These are phyloP conservation scores for Protonemura montana DNA, from an alignment of 2,888 invertebrate genomes.

Conservation along the genomic window DNA sequence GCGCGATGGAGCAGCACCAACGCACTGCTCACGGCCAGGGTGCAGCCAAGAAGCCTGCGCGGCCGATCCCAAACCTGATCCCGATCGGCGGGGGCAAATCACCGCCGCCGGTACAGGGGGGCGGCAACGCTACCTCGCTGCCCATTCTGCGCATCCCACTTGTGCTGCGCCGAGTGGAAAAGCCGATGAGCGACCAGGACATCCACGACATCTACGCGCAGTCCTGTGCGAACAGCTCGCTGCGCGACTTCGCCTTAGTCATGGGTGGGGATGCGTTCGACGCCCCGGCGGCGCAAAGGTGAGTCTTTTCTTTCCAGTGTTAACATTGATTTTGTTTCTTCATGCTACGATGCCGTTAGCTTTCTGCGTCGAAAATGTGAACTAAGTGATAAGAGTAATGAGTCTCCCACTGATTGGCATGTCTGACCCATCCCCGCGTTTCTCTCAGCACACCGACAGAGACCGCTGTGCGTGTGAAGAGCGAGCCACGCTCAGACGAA, in stretches of 20 bases:
- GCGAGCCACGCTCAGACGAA: conserved; percentile 41
- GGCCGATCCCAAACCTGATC: conserved; percentile 80
- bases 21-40: conserved; percentile 58
- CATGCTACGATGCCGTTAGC: too few species aligned
- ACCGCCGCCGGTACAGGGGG: background rate
- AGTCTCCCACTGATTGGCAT: too few species aligned
- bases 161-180: conserved; percentile 46
- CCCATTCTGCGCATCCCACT: conserved; percentile 47
- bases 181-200: conserved; percentile 59
- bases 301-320: background rate
- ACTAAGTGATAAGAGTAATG: too few species aligned
- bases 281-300: conserved; percentile 51
- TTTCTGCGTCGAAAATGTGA: too few species aligned
- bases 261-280: conserved; percentile 53
- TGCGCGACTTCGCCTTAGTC: conserved; percentile 66
- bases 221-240: conserved; percentile 59
- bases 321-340: too few species aligned
- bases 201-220: conserved; percentile 61
- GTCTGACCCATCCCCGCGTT: background rate
- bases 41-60: conserved; percentile 58
- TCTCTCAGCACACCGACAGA: background rate
- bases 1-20: conserved; percentile 65
- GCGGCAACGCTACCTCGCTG: conserved; percentile 39
- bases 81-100: conserved; percentile 62
- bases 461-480: conserved; percentile 33